Base-by-base conservation (phyloP, 2,113 vertebrate species). In the Heliornis fulica region DNA sequence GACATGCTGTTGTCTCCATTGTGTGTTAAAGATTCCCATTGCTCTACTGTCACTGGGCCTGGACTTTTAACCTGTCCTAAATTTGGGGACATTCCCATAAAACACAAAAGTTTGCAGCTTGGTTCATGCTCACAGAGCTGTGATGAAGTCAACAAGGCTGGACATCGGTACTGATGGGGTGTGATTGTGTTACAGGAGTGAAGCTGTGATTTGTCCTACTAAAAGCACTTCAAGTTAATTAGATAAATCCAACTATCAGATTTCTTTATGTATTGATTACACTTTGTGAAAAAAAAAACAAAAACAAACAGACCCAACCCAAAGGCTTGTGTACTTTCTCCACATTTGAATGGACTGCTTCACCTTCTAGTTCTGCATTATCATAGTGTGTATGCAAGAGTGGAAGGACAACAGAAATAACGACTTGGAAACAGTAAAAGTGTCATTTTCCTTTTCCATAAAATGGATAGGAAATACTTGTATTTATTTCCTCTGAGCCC, bases 111-210 rank as follows among this genome's bases (percentile, higher is more conserved):
- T 53, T 6, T 54, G 32, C 3, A 61, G 50, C 71, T 77, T 11
- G 31, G 59, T 65, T 90, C 88, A 7, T 69, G 40, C 31, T 68
- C 31, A 31, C 16, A 38, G 86, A 88, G 60, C 46, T 93, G 46
- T 50, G 60, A 50, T 83, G 45, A 77, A 84, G 60, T 87, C 80
- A 83, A 0, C 36, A 34, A 72, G 86, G 54, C 76, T 13, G 8
- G 78, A 63, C 69, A 83, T 66, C 20, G 57, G 53, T 23, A 29
- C 83, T 94, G 83, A 64, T 83, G 80, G 54, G 41, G 25, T 61
- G 57, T 91, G 83, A 92, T 78, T 63, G 77, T 83, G 96, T 95
- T 94, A 92, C 65, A 72, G 81, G 80, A 87, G 34, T 94, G 81
- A 76, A 84, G 89, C 81, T 82, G 53, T 76, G 61, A 82, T 91